These are phyloP conservation scores for Trachelus tabidus DNA, from an alignment of 2,888 invertebrate species.

Conservation along the genomic window DNA sequence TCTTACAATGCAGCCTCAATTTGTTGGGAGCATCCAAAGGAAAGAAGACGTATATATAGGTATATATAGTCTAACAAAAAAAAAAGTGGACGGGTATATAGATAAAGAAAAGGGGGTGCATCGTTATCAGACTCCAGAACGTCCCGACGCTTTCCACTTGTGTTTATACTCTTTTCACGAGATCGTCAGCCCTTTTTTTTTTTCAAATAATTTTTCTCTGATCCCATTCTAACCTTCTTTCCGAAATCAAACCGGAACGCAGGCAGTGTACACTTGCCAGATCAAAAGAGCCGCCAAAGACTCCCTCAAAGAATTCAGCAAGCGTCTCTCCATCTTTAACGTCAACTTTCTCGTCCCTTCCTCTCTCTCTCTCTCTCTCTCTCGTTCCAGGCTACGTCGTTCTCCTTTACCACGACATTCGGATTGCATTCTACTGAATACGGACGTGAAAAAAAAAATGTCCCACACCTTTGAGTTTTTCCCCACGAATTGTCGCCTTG, in stretches of 20 bases:
- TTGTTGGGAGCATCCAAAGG: background rate
- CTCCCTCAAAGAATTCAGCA: background rate
- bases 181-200: background rate
- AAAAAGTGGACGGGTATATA: background rate
- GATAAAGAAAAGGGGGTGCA: background rate
- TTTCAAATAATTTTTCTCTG: background rate
- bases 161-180: background rate
- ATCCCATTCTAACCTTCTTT: background rate
- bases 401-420: background rate
- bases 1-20: background rate
- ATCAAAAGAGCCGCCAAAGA: background rate
- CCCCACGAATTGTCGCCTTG: slow-evolving; percentile 26
- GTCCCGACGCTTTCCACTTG: background rate
- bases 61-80: background rate
- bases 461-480: background rate
- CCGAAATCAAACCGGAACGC: background rate
- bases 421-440: background rate
- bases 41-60: background rate
- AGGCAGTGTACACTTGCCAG: background rate
- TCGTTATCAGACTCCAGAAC: background rate
- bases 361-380: too few relatives aligned
- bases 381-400: background rate
- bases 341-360: background rate
- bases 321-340: background rate
- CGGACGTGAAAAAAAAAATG: background rate